phyloP scores from a whole-genome alignment of 2,888 invertebrate genomes.

The Phortica magna region DNA sequence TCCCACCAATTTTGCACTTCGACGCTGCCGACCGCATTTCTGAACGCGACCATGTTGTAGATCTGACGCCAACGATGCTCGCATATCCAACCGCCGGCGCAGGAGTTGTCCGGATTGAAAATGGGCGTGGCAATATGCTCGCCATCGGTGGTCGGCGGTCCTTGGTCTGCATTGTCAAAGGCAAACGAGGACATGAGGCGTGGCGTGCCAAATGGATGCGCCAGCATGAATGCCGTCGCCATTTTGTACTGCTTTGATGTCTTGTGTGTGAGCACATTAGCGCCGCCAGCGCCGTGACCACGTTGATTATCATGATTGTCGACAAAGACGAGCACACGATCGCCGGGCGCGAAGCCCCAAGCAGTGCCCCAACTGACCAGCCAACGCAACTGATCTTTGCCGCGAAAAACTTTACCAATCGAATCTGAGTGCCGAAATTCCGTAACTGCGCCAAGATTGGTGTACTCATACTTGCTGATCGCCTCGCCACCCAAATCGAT shows the following conservation, averaged over 20 bases:
- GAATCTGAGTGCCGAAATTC: constrained; percentile 81
- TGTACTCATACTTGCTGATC: constrained; percentile 79
- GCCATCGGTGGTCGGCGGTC: constrained; percentile 83
- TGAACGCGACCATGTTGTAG: constrained; percentile 86
- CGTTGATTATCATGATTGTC: constrained; percentile 95
- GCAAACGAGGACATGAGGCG: constrained; percentile 91
- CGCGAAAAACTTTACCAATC: constrained; percentile 79
- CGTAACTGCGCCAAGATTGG: constrained; percentile 82
- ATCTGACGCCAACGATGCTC: constrained; percentile 92
- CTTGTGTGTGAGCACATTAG: constrained; percentile 83
- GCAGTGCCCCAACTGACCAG: constrained; percentile 82
- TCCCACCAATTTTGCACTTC: constrained; percentile 86
- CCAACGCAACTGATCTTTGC: constrained; percentile 82
- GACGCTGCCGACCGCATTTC: constrained; percentile 82
- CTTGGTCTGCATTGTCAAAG: constrained; percentile 82
- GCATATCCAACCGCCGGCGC: constrained; percentile 85
- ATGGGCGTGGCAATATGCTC: constrained; percentile 82
- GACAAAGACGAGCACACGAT: constrained; percentile 85
- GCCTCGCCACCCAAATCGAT: constrained; percentile 82
- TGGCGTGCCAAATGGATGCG: constrained; percentile 87
- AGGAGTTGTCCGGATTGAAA: constrained; percentile 82
- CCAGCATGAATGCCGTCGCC: constrained; percentile 92
- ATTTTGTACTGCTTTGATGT: constrained; percentile 83
- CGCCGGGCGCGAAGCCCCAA: constrained; percentile 83
- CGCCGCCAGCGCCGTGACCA: constrained; percentile 82